Percentiles rank a stretch among this genome's conserved stretches.
Evolutionary conservation across 2,113 vertebrate genomes (phyloP).

Genomic region (Rhinichthys klamathensis): DNA sequence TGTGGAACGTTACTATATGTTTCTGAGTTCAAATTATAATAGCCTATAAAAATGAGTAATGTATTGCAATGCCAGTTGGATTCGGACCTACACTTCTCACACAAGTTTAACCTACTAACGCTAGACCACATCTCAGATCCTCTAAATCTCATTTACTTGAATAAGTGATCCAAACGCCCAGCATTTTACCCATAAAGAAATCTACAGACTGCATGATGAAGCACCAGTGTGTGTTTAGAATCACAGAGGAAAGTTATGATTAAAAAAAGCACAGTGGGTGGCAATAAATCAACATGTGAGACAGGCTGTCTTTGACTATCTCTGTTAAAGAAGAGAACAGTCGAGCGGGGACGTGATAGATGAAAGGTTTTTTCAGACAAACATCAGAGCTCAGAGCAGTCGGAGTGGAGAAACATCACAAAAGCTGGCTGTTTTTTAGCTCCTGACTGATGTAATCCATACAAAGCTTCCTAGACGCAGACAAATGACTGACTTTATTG

Average conservation of each 20-base stretch:
- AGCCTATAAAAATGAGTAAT: neutral
- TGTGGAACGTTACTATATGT: neutral
- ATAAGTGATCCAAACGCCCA: neutral
- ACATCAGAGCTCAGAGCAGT: conserved; percentile 6
- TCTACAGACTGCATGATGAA: conserved; percentile 9
- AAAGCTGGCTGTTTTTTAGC: neutral
- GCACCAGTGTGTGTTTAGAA: neutral
- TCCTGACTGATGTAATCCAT: conserved; percentile 18
- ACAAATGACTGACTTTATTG: conserved; percentile 15
- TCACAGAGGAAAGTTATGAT: conserved; percentile 34
- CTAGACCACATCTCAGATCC: neutral
- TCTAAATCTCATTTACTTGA: neutral
- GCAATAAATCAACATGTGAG: conserved; percentile 44
- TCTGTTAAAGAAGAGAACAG: neutral
- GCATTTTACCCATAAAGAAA: neutral
- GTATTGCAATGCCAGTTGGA: neutral
- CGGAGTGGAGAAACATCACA: conserved; percentile 20
- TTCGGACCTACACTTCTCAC: neutral
- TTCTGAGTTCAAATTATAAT: neutral
- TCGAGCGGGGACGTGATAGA: conserved; percentile 14
- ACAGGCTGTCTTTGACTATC: conserved; percentile 42
- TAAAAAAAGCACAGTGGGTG: conserved; percentile 28
- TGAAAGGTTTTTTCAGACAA: conserved; percentile 10
- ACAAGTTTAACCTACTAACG: neutral
- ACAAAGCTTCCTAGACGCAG: neutral